phyloP scores from a whole-genome alignment of 2,113 vertebrate species.

The Xenus cinereus region DNA sequence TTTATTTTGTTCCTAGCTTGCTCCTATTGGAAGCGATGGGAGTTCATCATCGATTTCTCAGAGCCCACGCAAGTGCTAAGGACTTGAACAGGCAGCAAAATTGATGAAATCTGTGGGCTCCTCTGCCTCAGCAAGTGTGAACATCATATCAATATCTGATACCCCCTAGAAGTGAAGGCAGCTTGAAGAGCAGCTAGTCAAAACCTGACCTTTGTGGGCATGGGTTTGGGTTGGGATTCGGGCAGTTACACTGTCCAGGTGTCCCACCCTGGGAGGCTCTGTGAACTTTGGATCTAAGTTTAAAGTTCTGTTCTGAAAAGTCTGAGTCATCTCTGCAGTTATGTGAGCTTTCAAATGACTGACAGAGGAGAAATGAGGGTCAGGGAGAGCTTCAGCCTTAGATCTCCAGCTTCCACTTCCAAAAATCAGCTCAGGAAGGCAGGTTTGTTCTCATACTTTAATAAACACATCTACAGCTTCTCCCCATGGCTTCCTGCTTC shows the following conservation, averaged over 20 bases:
- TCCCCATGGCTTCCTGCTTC: not conserved
- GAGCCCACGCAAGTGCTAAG: not conserved
- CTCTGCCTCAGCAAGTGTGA: not conserved
- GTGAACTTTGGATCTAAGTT: not conserved
- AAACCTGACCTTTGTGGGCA: not conserved
- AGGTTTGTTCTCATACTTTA: not conserved
- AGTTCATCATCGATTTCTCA: not conserved
- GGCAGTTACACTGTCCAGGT: not conserved
- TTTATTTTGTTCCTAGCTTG: not conserved
- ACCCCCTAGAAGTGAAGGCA: not conserved
- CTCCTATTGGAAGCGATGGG: not conserved
- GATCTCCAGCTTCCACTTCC: not conserved
- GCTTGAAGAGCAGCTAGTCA: not conserved
- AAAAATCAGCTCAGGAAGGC: not conserved
- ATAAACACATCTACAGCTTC: not conserved
- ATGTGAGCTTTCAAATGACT: not conserved
- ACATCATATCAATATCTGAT: not conserved
- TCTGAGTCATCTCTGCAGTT: not conserved
- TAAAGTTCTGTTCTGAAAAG: not conserved
- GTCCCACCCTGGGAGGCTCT: not conserved
- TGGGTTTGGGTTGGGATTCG: not conserved
- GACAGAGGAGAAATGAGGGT: not conserved
- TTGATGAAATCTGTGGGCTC: not conserved
- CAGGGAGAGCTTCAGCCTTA: not conserved
- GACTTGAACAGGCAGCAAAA: not conserved